Base-by-base conservation (phyloP, 2,797 vertebrate species). In the Hirundo rustica region DNA sequence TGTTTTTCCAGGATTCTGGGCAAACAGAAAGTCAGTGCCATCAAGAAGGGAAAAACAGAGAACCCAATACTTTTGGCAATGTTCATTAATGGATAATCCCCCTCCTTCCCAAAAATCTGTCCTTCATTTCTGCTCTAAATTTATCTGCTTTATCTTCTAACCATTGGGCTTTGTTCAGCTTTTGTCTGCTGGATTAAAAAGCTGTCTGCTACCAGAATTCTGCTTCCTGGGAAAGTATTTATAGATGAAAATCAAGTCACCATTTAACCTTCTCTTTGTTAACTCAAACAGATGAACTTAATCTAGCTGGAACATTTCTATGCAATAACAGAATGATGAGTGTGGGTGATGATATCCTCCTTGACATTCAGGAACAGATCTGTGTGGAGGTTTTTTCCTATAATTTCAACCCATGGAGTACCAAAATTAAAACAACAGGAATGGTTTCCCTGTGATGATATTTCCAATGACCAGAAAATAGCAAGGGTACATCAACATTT, bases 101-200 rank as follows among this genome's bases (percentile, higher is more conserved):
- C 25, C 14, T 70, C 30, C 32, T 21, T 89, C 51, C 25, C 76
- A 40, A 68, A 82, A 62, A 16, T 51, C 58, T 72, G 38, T 36
- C 51, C 38, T 14, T 82, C 50, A 27, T 81, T 94, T 93, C 62
- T 84, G 58, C 50, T 86, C 76, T 71, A 34, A 88, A 93, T 75
- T 78, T 2, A 88, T 88, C 78, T 91, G 53, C 32, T 91, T 71
- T 45, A 30, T 75, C 70, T 93, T 81, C 34, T 57, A 67, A 75
- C 34, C 50, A 34, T 0, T 26, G 38, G 73, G n/a, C 32, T 88
- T 83, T 34, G 20, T 60, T 94, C 62, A 67, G 65, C 57, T 92
- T 92, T 84, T 81, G 36, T 75, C 78, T 85, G 74, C 50, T 54
- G 58, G 62, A 82, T 93, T 91, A 72, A 87, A 90, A 89, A 92